Conservation (phyloP, 2,113 vertebrate genomes). For the Atractosteus spatula region DNA sequence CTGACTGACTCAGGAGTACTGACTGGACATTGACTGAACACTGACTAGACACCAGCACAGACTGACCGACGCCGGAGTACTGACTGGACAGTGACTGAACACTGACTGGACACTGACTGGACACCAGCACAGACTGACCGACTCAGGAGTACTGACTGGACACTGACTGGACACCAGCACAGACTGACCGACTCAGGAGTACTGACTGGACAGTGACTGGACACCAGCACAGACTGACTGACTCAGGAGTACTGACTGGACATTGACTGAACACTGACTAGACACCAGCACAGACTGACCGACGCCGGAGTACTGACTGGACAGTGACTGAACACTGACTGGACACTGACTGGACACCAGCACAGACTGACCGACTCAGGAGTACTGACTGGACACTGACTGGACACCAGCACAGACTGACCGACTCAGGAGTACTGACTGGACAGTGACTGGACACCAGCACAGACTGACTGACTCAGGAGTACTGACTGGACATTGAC, state of each 20-base stretch:
- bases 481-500: not conserved
- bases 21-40: not conserved
- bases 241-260: constrained; percentile 40
- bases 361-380: not conserved
- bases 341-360: not conserved
- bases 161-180: too few relatives aligned
- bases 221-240: too few relatives aligned
- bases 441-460: too few relatives aligned
- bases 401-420: not conserved
- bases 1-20: not conserved
- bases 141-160: not conserved
- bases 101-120: not conserved
- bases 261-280: not conserved
- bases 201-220: not conserved
- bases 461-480: not conserved
- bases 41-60: not conserved
- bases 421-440: not conserved
- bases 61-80: not conserved
- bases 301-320: not conserved
- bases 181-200: not conserved
- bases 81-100: too few relatives aligned
- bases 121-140: not conserved
- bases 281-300: not conserved
- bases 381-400: not conserved
- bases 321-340: not conserved